Evolutionary conservation across 1,140 invertebrate species (phyloP), one percentile per base, ranked within the genome.

Genomic region (Arion vulgaris): DNA sequence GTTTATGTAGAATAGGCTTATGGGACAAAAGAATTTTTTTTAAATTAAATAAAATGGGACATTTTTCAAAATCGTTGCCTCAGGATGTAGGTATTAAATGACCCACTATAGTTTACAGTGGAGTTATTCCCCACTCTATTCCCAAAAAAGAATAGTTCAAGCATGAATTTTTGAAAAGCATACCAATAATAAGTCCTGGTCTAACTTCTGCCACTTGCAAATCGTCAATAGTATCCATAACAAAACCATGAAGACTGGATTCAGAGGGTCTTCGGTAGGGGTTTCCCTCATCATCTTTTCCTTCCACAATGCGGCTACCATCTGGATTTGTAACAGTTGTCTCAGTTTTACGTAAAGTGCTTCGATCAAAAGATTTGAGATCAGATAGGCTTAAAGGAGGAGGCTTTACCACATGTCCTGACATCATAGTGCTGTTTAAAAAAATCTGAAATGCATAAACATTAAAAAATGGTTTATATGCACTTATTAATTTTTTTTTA

Each of bases 191-290:
- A 5, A 91, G 73, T 34, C 86, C 88, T 15, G 85, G 85, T 53
- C 87, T 73, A 28, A 91, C 83, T 83, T 89, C 87, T 28, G 86
- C 90, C 62, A 89, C 88, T 73, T 91, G 89, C 34, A 91, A 72
- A 76, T 91, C 90, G 69, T 84, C 83, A 34, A 73, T 36, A 2
- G 80, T 53, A 71, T 87, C 87, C 87, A 85, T 85, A 90, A 0
- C 88, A 89, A 62, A 45, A 15, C 71, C 72, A 51, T 69, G 62
- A 69, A 66, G 66, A 69, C 75, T 76, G 23, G 69, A 82, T 1
- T 15, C 68, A 51, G 23, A 84, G 68, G 23, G 57, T 62, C 75
- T 84, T 82, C 13, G 78, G 69, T 26, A 84, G 36, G 77, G 26
- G 80, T 80, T 76, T 88, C 86, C 53, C 84, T 85, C 41, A 5